Percentiles rank a stretch among this genome's conserved stretches.
Evolutionary conservation across 2,888 invertebrate genomes (phyloP).

Genomic region (Philopedon plagiatum): DNA sequence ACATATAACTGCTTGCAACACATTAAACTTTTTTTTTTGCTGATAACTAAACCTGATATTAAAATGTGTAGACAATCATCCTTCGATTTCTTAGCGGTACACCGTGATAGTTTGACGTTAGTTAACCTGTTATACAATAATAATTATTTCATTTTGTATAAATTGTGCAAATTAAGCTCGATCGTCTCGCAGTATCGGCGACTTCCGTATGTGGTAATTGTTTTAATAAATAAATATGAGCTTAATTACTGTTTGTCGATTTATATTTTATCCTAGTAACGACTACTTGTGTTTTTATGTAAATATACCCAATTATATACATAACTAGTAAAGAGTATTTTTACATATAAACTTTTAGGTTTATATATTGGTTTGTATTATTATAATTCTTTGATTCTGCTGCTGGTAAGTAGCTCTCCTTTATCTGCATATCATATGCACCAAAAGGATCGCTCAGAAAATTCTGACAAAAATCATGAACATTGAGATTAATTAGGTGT

Average conservation of each 20-base stretch:
- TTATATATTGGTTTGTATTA: too few relatives aligned
- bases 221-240: slow-evolving; percentile 41
- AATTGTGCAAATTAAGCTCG: slow-evolving; percentile 42
- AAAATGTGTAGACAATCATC: slow-evolving; percentile 42
- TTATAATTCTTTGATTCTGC: too few relatives aligned
- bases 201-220: slow-evolving; percentile 45
- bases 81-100: slow-evolving; percentile 41
- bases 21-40: not conserved
- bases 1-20: not conserved
- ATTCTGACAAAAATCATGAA: too few relatives aligned
- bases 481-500: too few relatives aligned
- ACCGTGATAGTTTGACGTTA: slow-evolving; percentile 21
- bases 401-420: too few relatives aligned
- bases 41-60: slow-evolving; percentile 19
- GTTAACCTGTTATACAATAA: slow-evolving; percentile 43
- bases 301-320: too few relatives aligned
- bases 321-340: too few relatives aligned
- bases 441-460: too few relatives aligned
- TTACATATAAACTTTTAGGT: too few relatives aligned
- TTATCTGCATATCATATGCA: too few relatives aligned
- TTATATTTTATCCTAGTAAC: not conserved
- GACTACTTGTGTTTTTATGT: not conserved
- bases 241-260: not conserved
- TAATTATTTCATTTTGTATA: slow-evolving; percentile 38
- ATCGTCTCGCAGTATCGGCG: slow-evolving; percentile 35